These are phyloP conservation scores for Henricia sp. DNA, from an alignment of 53 echinoderm and acorn worm genomes.

Conservation along the genomic window DNA sequence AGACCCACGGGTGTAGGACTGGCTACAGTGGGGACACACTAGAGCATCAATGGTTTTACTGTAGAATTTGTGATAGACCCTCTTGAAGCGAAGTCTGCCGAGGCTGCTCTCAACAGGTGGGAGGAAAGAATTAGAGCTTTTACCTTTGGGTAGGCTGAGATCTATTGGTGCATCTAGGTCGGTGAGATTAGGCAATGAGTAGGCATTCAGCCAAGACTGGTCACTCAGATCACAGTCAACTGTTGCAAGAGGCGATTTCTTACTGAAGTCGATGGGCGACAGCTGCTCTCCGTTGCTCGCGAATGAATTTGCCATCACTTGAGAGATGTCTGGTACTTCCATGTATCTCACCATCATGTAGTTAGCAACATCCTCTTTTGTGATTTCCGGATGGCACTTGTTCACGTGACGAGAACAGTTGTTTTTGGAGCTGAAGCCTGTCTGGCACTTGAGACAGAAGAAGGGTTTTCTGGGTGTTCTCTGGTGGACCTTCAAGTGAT, in stretches of 20 bases:
- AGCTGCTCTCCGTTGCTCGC: conserved; percentile 72
- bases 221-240: conserved; percentile 26
- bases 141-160: conserved; percentile 79
- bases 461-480: conserved; percentile 85
- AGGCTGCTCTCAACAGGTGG: conserved; percentile 41
- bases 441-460: conserved; percentile 84
- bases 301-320: conserved; percentile 62
- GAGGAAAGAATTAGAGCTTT: conserved; percentile 40
- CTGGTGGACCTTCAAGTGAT: conserved; percentile 94
- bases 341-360: conserved; percentile 70
- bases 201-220: conserved; percentile 52
- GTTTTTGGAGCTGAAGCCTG: conserved; percentile 86
- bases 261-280: conserved; percentile 90
- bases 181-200: conserved; percentile 37
- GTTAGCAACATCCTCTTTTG: conserved; percentile 78
- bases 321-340: conserved; percentile 38
- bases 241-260: conserved; percentile 35
- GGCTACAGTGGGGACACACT: conserved; percentile 89
- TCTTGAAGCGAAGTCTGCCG: conserved; percentile 79
- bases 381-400: conserved; percentile 86
- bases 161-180: conserved; percentile 75
- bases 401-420: conserved; percentile 94
- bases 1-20: conserved; percentile 74
- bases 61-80: conserved; percentile 91
- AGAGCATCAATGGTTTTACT: conserved; percentile 77